These are phyloP conservation scores for Drosophila equinoxialis DNA, from an alignment of 1,140 invertebrate species.

Conservation along the genomic window DNA sequence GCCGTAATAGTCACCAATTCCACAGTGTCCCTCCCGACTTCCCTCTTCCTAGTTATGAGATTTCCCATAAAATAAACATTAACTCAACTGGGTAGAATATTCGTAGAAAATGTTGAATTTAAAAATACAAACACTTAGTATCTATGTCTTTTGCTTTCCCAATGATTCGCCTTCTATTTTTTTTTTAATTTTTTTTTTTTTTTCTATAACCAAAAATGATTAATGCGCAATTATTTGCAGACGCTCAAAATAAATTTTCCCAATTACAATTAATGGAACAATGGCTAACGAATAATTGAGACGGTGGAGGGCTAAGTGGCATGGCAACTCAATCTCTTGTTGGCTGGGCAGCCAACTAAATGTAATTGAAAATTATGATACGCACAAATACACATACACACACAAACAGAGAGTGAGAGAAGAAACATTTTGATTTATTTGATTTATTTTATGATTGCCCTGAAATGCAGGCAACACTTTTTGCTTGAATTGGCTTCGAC, in stretches of 20 bases:
- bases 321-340: conserved; percentile 20
- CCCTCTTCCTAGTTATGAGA: too few relatives aligned
- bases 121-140: background rate
- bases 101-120: too few relatives aligned
- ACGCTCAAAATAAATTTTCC: conserved; percentile 58
- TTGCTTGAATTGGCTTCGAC: conserved; percentile 5
- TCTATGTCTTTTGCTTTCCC: background rate
- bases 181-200: conserved; percentile 19
- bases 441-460: conserved; percentile 15
- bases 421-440: conserved; percentile 11
- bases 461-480: conserved; percentile 50
- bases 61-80: too few relatives aligned
- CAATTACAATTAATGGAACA: conserved; percentile 58
- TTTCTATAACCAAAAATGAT: conserved; percentile 47
- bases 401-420: background rate
- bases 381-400: background rate
- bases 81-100: too few relatives aligned
- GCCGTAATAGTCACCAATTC: background rate
- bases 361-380: conserved; percentile 53
- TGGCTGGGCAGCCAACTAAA: conserved; percentile 22
- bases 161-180: background rate
- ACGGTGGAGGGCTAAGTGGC: background rate
- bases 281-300: background rate
- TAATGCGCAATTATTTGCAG: conserved; percentile 77
- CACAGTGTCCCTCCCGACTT: too few relatives aligned